Evolutionary conservation across 1,140 invertebrate genomes (phyloP), one percentile per base, ranked within the genome.

Genomic region (Heliconius hewitsoni): DNA sequence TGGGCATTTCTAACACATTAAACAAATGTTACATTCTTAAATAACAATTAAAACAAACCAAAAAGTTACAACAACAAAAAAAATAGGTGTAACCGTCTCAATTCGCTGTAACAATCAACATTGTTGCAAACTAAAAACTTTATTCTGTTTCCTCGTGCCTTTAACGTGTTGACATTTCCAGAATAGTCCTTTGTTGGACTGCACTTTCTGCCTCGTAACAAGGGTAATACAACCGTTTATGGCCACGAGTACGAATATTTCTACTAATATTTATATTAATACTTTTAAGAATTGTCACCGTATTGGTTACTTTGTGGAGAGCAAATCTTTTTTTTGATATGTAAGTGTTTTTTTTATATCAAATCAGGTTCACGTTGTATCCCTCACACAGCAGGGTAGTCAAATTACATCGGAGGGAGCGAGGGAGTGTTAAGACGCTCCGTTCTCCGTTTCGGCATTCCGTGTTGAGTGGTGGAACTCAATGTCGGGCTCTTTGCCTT

Each of bases 141-240:
- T 83, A 88, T 84, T 80, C 34, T 50, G 83, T 87, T 91, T 90
- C 87, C 87, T 87, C 84, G 83, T 84, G 83, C 79, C 71, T 83
- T 83, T 81, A 81, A 84, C 84, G 79, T 89, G 89, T 91, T 88
- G 89, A 89, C 89, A 91, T 90, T 90, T 82, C 82, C 84, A 84
- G 85, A 91, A 92, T 89, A 87, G 87, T 80, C 90, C 90, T 92
- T 92, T 91, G 90, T 92, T 90, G 81, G 70, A 16, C 74, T 70
- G 77, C 76, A 84, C 84, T 73, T 78, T 78, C 37, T 77, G 73
- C 66, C 75, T 46, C 57, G 27, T 57, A 72, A 50, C 75, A 52
- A 8, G 57, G 23, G 71, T 71, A 71, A 71, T 71, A 39, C 5
- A 19, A 19, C n/a, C 37, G 71, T 39, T 71, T 71, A 71, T 71